These are phyloP conservation scores for Guaruba guarouba DNA, from an alignment of 2,113 vertebrate species.

Conservation along the genomic window DNA sequence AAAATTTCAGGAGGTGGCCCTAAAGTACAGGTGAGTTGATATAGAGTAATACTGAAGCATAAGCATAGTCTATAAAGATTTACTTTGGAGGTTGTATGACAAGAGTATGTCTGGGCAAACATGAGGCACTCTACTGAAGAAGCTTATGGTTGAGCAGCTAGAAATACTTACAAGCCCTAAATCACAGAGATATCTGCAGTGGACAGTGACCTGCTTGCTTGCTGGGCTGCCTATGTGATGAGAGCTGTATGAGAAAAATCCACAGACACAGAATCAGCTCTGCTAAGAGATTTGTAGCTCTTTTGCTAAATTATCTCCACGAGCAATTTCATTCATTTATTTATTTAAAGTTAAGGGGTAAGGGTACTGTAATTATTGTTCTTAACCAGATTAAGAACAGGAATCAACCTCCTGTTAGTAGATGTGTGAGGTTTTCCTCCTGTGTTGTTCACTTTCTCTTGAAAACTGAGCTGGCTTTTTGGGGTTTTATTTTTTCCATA, in stretches of 20 bases:
- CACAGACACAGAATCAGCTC: not conserved
- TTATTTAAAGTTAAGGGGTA: not conserved
- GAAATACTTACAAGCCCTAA: not conserved
- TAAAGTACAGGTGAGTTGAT: slow-evolving; percentile 88
- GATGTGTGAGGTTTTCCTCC: not conserved
- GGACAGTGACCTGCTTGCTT: not conserved
- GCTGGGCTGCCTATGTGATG: not conserved
- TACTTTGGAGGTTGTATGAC: not conserved
- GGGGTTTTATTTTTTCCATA: not conserved
- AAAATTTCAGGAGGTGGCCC: slow-evolving; percentile 93
- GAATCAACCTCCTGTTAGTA: not conserved
- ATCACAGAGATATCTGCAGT: not conserved
- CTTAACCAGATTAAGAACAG: not conserved
- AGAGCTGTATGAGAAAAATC: not conserved
- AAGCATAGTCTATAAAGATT: not conserved
- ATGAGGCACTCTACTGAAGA: not conserved
- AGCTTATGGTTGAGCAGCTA: not conserved
- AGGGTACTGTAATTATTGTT: not conserved
- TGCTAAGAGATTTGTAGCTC: not conserved
- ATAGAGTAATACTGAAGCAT: not conserved
- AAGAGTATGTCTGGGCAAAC: not conserved
- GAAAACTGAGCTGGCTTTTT: not conserved
- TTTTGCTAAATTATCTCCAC: not conserved
- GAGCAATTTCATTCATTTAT: not conserved
- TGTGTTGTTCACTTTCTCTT: not conserved